Evolutionary conservation across 2,113 vertebrate species (phyloP), one percentile per base, ranked within the genome.

Genomic region (Hippocampus mohnikei): DNA sequence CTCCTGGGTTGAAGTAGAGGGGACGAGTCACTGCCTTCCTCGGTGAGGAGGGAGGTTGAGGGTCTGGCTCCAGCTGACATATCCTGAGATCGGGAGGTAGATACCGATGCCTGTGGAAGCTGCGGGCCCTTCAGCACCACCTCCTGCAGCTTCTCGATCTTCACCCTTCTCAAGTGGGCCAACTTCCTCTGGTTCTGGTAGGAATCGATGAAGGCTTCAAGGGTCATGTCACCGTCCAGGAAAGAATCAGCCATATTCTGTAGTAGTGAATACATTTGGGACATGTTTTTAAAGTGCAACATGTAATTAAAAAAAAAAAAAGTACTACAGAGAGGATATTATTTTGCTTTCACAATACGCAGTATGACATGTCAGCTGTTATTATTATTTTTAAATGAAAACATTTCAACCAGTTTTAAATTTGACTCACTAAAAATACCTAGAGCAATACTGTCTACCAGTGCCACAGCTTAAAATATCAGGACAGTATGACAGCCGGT

Each of bases 211-310:
- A 98, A 98, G 70, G 92, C 69, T 69, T 99, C 97, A 75, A 98
- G 86, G 0, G 94, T 86, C 21, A 96, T 84, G 53, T 94, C 94
- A 0, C 96, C 96, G 1, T 95, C 95, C 9, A 99, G 94, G 83
- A 99, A 98, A 15, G 91, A 94, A 75, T 99, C 95, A 0, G 97
- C 97, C 96, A 99, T 98, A 48, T 96, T 96, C 97, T 99, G 90
- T 72, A 71, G 75, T 12, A 2, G 66, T 66, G 67, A 13, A 58
- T 15, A 46, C 21, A 72, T 33, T 4, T 6, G 5, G 8, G 44
- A 64, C 11, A 44, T 25, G 23, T 7, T n/a, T 53, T 21, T 52
- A 21, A n/a, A 67, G 29, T 58, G 62, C 66, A 53, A 59, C 23
- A 62, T 59, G 48, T 58, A 29, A 2, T 37, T 37, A 1, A 37